Percentiles rank a stretch among this genome's conserved stretches.
Evolutionary conservation across 2,888 invertebrate genomes (phyloP).

Genomic region (Seira ritae): DNA sequence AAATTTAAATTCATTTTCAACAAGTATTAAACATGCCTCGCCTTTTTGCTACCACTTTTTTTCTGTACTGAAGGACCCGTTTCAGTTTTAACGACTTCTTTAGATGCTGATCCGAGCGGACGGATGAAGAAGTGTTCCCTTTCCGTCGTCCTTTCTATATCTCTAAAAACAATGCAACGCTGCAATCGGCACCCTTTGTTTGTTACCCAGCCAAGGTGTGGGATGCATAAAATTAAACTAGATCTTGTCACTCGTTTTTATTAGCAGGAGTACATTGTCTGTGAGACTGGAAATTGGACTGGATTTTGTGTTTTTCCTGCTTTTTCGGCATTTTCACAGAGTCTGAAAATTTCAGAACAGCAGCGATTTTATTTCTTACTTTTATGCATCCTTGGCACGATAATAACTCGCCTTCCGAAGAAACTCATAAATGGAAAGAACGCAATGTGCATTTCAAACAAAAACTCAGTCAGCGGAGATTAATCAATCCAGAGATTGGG

Average conservation of each 20-base stretch:
- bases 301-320: constrained; percentile 31
- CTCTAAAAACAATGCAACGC: constrained; percentile 45
- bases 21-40: too few relatives aligned
- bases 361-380: background rate
- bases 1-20: too few relatives aligned
- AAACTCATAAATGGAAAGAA: too few relatives aligned
- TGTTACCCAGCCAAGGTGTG: constrained; percentile 45
- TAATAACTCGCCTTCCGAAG: constrained; percentile 7
- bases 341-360: constrained; percentile 1
- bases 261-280: background rate
- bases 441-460: too few relatives aligned
- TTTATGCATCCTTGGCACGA: constrained; percentile 46
- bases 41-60: too few relatives aligned
- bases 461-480: too few relatives aligned
- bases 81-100: too few relatives aligned
- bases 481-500: too few relatives aligned
- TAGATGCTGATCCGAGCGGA: too few relatives aligned
- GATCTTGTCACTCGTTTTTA: constrained; percentile 49
- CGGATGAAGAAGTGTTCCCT: constrained; percentile 41
- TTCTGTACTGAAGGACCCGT: too few relatives aligned
- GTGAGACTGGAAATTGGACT: constrained; percentile 36
- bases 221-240: constrained; percentile 60
- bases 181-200: constrained; percentile 57
- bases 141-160: constrained; percentile 16
- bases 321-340: constrained; percentile 47